Base-by-base conservation (phyloP, 2,888 invertebrate species). In the Pristionchus entomophagus region DNA sequence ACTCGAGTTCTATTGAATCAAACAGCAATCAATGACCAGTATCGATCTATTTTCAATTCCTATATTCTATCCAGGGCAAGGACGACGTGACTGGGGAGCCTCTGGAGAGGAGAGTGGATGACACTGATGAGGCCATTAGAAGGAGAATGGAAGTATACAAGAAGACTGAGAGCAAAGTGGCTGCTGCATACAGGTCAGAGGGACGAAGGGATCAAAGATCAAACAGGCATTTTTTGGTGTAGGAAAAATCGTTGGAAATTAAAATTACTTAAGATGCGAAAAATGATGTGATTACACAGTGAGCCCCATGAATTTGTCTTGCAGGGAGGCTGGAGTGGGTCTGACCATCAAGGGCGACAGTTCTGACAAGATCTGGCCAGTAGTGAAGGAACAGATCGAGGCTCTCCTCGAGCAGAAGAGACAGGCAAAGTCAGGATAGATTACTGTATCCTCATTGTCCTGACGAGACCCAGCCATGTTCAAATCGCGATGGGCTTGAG, bases 291-390 rank as follows among this genome's bases (percentile, higher is more conserved):
- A 22, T 59, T 59, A 6, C 22, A 59, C 26, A 59, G 22, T 59
- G 22, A 26, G 6, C 8, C 19, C 19, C 5, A 59, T 22, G 22
- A n/a, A n/a, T n/a, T n/a, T 59, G 26, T n/a, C 19, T 29, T 85
- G 6, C 51, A 85, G 85, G 41, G 77, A 77, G 19, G 38, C 53
- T 12, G 85, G 85, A 6, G 22, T 85, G 14, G 85, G 85, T 22
- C 26, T 85, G 53, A 73, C 85, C 22, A 85, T 85, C 85, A 85
- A 85, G 85, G 85, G 85, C 26, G 85, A 85, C n/a, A 77, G 73
- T 77, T 85, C 85, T 26, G 85, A 85, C 41, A 77, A 77, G 85
- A 85, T 85, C n/a, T 85, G 85, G 85, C 85, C 85, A 5, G 85
- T 85, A 12, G 85, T 85, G 26, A 49, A 77, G n/a, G 56, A 32